Conservation (phyloP, 2,888 invertebrate species). For the Strigamia maritima region DNA sequence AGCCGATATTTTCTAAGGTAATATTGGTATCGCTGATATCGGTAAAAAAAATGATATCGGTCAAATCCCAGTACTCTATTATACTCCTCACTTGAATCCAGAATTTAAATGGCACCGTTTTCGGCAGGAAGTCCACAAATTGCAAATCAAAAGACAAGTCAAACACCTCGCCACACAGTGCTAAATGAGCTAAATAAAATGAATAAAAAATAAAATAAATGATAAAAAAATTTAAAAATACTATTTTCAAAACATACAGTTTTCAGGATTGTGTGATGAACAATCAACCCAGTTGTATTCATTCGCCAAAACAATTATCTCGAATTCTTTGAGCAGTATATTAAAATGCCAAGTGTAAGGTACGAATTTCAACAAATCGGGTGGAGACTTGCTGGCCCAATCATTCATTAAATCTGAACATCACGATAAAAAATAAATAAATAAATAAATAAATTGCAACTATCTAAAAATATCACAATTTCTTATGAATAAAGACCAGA, state of each 20-base stretch:
- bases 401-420: constrained; percentile 83
- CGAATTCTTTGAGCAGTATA: constrained; percentile 87
- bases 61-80: no score
- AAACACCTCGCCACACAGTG: constrained; percentile 88
- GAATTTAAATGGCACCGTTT: constrained; percentile 81
- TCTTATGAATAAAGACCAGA: no score
- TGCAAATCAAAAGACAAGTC: constrained; percentile 92
- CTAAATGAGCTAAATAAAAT: constrained; percentile 65
- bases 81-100: constrained; percentile 71
- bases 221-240: background rate
- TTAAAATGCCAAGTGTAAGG: constrained; percentile 96
- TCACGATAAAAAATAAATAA: constrained; percentile 25
- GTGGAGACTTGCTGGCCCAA: constrained; percentile 69
- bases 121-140: constrained; percentile 89
- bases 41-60: no score
- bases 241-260: constrained; percentile 58
- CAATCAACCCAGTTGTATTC: constrained; percentile 99
- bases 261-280: constrained; percentile 90
- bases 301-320: constrained; percentile 87
- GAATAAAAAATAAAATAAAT: background rate
- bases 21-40: no score
- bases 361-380: constrained; percentile 90
- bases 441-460: background rate
- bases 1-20: no score
- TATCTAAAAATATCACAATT: no score